Evolutionary conservation across 2,888 invertebrate species (phyloP).

Genomic region (Chrysodeixis includens): DNA sequence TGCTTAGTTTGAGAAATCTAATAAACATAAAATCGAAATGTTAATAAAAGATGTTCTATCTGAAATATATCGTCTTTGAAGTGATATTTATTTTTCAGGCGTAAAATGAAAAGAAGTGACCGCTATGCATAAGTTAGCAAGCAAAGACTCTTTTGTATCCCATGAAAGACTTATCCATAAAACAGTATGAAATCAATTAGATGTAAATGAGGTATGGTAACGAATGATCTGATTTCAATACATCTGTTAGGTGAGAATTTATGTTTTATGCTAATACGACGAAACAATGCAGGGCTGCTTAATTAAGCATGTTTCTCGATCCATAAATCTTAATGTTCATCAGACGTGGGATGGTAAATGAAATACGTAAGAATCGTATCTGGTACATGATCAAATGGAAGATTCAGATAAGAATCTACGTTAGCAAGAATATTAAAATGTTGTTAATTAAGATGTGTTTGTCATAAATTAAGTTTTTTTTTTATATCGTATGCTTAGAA

Average conservation of each 20-base stretch:
- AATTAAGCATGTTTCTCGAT: slow-evolving; percentile 84
- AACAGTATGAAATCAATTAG: slow-evolving; percentile 56
- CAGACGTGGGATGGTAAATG: slow-evolving; percentile 61
- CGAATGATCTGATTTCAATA: slow-evolving; percentile 65
- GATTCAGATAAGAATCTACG: slow-evolving; percentile 70
- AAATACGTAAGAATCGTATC: slow-evolving; percentile 49
- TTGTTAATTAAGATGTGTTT: slow-evolving; percentile 46
- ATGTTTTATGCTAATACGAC: slow-evolving; percentile 72
- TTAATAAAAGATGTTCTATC: slow-evolving; percentile 17
- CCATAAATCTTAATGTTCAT: slow-evolving; percentile 84
- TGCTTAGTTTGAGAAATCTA: slow-evolving; percentile 17
- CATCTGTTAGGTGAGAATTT: slow-evolving; percentile 67
- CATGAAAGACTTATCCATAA: slow-evolving; percentile 31
- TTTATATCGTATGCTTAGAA: slow-evolving; percentile 19
- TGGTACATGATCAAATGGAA: slow-evolving; percentile 71
- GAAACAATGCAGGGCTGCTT: slow-evolving; percentile 81
- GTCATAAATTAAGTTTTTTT: slow-evolving; percentile 26
- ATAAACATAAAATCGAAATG: slow-evolving; percentile 21
- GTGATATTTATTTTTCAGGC: background rate
- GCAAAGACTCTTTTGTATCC: slow-evolving; percentile 31
- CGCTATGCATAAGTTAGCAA: slow-evolving; percentile 25
- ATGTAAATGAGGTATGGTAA: slow-evolving; percentile 55
- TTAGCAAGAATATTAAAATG: slow-evolving; percentile 40
- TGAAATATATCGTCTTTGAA: background rate
- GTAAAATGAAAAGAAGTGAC: slow-evolving; percentile 1